Conservation (phyloP, 2,888 invertebrate species). For the Cerastis leucographa region DNA sequence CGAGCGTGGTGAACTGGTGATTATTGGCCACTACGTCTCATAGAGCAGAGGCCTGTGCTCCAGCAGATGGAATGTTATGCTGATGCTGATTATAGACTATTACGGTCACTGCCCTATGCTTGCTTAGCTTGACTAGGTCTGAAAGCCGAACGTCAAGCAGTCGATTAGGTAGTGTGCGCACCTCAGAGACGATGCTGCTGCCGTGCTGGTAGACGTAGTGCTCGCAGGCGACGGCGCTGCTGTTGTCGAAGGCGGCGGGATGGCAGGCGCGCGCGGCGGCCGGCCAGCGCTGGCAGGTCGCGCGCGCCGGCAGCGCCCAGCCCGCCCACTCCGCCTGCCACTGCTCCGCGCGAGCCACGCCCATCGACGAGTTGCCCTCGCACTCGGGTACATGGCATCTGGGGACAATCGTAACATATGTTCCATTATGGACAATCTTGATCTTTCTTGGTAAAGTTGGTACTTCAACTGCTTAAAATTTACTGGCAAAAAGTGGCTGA, state of each 20-base stretch:
- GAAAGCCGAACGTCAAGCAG: neutral
- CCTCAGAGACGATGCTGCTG: slow-evolving; percentile 90
- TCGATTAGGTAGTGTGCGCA: slow-evolving; percentile 61
- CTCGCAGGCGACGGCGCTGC: slow-evolving; percentile 78
- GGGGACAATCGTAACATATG: slow-evolving; percentile 19
- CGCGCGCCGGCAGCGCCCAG: slow-evolving; percentile 76
- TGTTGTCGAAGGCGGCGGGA: slow-evolving; percentile 80
- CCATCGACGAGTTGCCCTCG: slow-evolving; percentile 77
- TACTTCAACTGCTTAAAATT: neutral
- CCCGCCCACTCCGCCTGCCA: slow-evolving; percentile 76
- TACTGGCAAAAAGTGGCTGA: neutral
- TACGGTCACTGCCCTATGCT: neutral
- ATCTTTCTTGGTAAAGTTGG: too few species aligned
- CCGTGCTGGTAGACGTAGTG: slow-evolving; percentile 86
- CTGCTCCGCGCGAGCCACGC: slow-evolving; percentile 66
- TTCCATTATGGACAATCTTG: neutral
- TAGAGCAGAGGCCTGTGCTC: neutral
- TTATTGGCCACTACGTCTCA: neutral
- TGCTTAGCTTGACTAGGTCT: neutral
- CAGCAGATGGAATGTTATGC: neutral
- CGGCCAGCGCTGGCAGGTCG: slow-evolving; percentile 76
- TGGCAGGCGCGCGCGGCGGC: slow-evolving; percentile 75
- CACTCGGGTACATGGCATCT: slow-evolving; percentile 90
- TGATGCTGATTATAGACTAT: neutral
- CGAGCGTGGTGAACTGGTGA: too few species aligned